Base-by-base conservation (phyloP, 1,140 invertebrate genomes). In the Diuraphis noxia region DNA sequence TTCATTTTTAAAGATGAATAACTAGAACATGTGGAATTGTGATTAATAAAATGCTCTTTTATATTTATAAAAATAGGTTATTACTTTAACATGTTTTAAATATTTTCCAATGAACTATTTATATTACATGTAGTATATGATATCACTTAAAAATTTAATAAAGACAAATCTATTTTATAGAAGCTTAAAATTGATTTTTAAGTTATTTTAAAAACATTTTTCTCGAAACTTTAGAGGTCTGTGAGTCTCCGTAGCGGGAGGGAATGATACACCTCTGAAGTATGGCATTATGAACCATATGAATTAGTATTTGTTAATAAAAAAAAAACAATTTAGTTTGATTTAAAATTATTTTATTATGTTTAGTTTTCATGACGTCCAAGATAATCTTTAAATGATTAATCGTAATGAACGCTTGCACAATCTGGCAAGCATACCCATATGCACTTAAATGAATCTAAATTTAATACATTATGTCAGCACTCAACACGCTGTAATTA, bases 391-490 rank as follows among this genome's bases (percentile, higher is more conserved):
- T 85, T 38, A 38, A 43, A 46, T 46, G 82, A 85, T 43, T n/a
- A 34, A 86, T 86, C 49, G 8, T 86, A 43, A 84, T 49, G 84
- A 21, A 34, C 17, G 36, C 52, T 52, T 56, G 23, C 13, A 5
- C 9, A 87, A 56, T 87, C 21, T 87, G 46, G 49, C 36, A 38
- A 38, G 25, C 85, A 7, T 10, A 19, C 36, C 36, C 43, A n/a
- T 38, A 56, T 56, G 46, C n/a, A n/a, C 82, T 85, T 52, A 36
- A 87, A 56, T 56, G 30, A 87, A 87, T 87, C 23, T 38, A 56
- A 56, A 87, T 56, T 87, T 87, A 87, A 56, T 52, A 38, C 17
- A 52, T 30, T 23, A 30, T 38, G 85, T 56, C 49, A 56, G 36
- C 49, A 38, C 30, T n/a, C n/a, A 34, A 30, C 30, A 34, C 5